Evolutionary conservation across 1,140 invertebrate species (phyloP).

Genomic region (Yoshiicerus persimilis): DNA sequence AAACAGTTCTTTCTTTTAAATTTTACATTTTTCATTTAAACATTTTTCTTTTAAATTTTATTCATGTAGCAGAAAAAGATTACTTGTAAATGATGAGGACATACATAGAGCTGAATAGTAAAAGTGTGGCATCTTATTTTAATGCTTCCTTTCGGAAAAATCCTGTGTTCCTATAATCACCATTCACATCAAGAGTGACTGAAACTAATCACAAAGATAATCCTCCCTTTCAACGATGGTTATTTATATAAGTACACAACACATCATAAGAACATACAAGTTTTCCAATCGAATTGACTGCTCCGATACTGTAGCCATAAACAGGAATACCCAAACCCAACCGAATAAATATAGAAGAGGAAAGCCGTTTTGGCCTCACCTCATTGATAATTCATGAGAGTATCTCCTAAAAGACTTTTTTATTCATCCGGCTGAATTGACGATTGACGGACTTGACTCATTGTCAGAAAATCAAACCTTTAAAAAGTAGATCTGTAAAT

Average conservation of each 20-base stretch:
- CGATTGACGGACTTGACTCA: background rate
- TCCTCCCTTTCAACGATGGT: background rate
- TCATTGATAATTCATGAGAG: conserved; percentile 13
- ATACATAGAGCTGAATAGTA: background rate
- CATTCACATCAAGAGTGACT: background rate
- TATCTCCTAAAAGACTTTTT: background rate
- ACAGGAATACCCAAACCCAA: background rate
- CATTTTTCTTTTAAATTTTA: too few relatives aligned
- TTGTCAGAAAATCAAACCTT: background rate
- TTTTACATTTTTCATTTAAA: too few relatives aligned
- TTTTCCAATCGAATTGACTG: background rate
- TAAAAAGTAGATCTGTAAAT: conserved; percentile 4
- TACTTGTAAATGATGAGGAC: background rate
- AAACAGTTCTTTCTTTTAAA: too few relatives aligned
- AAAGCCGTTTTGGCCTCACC: background rate
- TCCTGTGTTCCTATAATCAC: background rate
- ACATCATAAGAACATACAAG: background rate
- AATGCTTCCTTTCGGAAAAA: background rate
- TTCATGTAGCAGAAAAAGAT: too few relatives aligned
- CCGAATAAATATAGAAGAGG: background rate
- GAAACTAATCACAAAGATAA: background rate
- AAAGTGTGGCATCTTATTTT: background rate
- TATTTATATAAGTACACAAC: background rate
- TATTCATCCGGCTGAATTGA: background rate
- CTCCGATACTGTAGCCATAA: background rate